Conservation (phyloP, 1,140 invertebrate species). For the Galleria mellonella region DNA sequence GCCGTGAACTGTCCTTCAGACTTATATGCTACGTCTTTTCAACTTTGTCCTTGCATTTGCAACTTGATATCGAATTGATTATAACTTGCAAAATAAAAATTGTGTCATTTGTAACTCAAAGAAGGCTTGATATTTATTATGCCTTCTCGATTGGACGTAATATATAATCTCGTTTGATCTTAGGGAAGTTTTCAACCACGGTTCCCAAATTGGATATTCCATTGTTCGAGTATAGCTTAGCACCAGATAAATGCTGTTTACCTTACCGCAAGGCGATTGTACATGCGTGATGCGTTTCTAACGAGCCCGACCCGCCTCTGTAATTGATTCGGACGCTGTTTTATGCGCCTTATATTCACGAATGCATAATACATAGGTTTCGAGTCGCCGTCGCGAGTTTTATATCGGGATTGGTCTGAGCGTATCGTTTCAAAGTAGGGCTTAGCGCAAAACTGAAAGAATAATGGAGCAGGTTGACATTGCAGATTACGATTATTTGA, state of each 20-base stretch:
- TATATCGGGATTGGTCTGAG: constrained; percentile 15
- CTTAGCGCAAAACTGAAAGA: constrained; percentile 17
- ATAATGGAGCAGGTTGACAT: constrained; percentile 18
- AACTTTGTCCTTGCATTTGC: constrained; percentile 13
- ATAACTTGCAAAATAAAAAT: no score
- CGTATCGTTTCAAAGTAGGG: constrained; percentile 8
- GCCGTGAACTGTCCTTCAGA: constrained; percentile 37
- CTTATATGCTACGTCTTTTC: constrained; percentile 13
- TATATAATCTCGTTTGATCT: constrained; percentile 6
- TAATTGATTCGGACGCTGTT: constrained; percentile 66
- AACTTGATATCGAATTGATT: neutral
- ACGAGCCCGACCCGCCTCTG: constrained; percentile 49
- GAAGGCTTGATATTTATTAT: no score
- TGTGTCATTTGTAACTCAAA: no score
- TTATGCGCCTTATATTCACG: constrained; percentile 68
- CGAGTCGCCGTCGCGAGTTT: constrained; percentile 17
- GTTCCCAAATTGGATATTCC: constrained; percentile 58
- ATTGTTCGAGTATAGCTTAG: constrained; percentile 57
- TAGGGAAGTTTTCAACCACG: constrained; percentile 17
- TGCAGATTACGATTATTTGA: constrained; percentile 5
- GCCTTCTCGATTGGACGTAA: no score
- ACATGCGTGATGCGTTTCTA: constrained; percentile 72
- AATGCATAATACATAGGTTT: constrained; percentile 67
- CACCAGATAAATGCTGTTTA: constrained; percentile 62
- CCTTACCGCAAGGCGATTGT: constrained; percentile 51